Base-by-base conservation (phyloP, 2,888 invertebrate species). In the Phorcus lineatus region DNA sequence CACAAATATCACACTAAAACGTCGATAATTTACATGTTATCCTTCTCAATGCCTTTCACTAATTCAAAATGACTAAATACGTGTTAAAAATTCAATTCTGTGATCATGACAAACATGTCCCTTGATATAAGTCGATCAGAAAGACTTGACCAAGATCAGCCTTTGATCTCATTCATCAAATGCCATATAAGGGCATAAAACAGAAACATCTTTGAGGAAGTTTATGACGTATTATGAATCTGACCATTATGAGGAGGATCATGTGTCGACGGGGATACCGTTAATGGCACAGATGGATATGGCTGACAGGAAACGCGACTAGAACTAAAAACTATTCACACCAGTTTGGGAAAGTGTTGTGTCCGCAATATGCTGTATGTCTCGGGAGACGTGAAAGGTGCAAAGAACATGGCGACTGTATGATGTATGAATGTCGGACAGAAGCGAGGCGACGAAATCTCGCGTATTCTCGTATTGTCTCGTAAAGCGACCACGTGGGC, bases 391-490 rank as follows among this genome's bases (percentile, higher is more conserved):
- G 11, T 22, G 17, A n/a, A 17, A 70, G 70, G 70, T 70, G 70
- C 16, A 11, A 31, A 36, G 40, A 70, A 40, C 19, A 36, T 31
- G 70, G 11, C 70, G 31, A 36, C 40, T 16, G 36, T 36, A 70
- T 70, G 70, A 70, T 70, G 70, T 28, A 70, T 19, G 17, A n/a
- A 28, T 62, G 62, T 62, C 62, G 62, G 62, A 62, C 22, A 28
- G 28, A 22, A 17, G 13, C 24, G 22, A 62, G 62, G 62, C 62
- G 62, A 19, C 16, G 62, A 36, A 70, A 36, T 31, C 28, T 70
- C 31, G 70, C 70, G 31, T 36, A 70, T 70, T 36, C 31, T 11
- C 70, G 70, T 19, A 36, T 13, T 70, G 24, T 24, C 19, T 57
- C 57, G 19, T 57, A 57, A 19, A 57, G 13, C 9, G 19, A 57